A percentile compares a stretch with the other conserved stretches of the same genome.
Conservation (phyloP, 2,113 vertebrate genomes). For the Tricholaema leucomelas region DNA sequence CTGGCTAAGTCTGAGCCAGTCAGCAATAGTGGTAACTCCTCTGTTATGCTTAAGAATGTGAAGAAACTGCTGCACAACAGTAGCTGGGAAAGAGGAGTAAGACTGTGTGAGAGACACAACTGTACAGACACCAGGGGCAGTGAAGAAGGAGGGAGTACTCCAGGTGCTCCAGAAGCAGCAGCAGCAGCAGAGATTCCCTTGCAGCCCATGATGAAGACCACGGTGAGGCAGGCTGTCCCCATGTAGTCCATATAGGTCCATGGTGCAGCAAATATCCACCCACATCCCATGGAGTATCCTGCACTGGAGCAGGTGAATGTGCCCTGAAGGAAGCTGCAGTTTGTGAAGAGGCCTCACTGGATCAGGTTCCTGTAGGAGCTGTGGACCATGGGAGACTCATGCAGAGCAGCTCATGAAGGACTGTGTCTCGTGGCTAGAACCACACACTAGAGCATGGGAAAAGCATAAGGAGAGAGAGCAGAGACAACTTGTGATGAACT, state of each 20-base stretch:
- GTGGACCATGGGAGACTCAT: not conserved
- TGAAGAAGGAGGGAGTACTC: not conserved
- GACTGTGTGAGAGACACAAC: not conserved
- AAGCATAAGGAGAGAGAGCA: not conserved
- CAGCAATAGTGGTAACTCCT: accelerated
- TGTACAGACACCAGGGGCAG: not conserved
- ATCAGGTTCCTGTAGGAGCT: not conserved
- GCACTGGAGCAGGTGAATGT: accelerated
- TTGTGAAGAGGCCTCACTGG: accelerated
- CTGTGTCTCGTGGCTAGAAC: not conserved
- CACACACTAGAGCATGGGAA: accelerated
- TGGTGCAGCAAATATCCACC: too few species aligned
- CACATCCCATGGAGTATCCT: too few species aligned
- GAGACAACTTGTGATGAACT: accelerated
- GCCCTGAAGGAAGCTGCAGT: not conserved
- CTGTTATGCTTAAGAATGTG: not conserved
- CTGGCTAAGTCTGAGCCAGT: not conserved
- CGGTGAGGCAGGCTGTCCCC: not conserved
- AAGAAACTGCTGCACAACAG: not conserved
- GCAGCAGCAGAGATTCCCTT: not conserved
- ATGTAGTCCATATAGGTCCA: not conserved
- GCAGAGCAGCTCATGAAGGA: not conserved
- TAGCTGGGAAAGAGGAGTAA: not conserved
- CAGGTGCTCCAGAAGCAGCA: not conserved
- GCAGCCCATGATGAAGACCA: not conserved